Percentiles rank a stretch among this genome's conserved stretches.
These are phyloP conservation scores for Argyra leucocephala DNA, from an alignment of 2,888 invertebrate species.

Conservation along the genomic window DNA sequence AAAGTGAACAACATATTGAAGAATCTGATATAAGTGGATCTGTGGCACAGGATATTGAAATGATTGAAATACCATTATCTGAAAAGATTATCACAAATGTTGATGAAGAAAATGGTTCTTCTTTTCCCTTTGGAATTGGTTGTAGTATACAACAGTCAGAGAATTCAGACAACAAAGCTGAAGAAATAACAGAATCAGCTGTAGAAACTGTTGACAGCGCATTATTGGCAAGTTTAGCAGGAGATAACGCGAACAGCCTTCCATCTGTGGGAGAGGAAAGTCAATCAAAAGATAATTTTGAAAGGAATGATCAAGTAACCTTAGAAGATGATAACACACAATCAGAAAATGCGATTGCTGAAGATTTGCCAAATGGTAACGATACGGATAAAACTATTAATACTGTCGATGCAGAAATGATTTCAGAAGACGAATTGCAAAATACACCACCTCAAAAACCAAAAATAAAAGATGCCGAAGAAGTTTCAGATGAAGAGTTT, in stretches of 20 bases:
- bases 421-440: conserved; percentile 75
- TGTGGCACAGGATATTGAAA: conserved; percentile 18
- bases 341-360: conserved; percentile 37
- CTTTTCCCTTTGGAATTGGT: conserved; percentile 37
- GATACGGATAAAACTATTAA: conserved; percentile 21
- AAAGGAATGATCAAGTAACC: conserved; percentile 28
- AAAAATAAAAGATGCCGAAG: conserved; percentile 74
- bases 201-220: conserved; percentile 38
- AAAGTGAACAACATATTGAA: conserved; percentile 25
- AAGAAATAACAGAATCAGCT: conserved; percentile 24
- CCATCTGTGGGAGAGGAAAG: conserved; percentile 40
- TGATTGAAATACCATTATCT: conserved; percentile 21
- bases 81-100: conserved; percentile 14
- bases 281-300: conserved; percentile 21
- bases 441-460: conserved; percentile 58
- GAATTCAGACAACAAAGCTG: conserved; percentile 36
- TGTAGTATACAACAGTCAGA: conserved; percentile 35
- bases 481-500: conserved; percentile 67
- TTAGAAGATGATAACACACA: conserved; percentile 36
- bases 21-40: conserved; percentile 20
- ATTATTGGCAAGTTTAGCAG: conserved; percentile 40
- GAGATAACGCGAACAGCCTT: conserved; percentile 43
- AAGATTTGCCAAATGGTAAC: conserved; percentile 33
- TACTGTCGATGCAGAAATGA: conserved; percentile 73
- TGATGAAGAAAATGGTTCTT: conserved; percentile 41